Evolutionary conservation across 1,140 invertebrate genomes (phyloP), one percentile per base, ranked within the genome.

Genomic region (Drosophila triauraria): DNA sequence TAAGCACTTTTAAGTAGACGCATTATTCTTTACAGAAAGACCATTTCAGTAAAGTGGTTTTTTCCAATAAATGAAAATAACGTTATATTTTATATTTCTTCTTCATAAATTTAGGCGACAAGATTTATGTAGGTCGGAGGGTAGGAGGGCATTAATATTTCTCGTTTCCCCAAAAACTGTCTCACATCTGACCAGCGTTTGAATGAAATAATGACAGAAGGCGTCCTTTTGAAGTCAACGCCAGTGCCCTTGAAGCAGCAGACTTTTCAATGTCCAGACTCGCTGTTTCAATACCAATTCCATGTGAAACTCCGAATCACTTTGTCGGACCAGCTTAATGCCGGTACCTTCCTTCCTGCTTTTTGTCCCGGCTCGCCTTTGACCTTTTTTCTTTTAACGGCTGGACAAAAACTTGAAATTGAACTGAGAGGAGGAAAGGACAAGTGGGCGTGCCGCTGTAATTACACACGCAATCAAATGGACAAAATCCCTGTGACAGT

Each of bases 401-500:
- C 43, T 60, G 54, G 48, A 44, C 56, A 57, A 70, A 75, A 79
- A 82, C 79, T 87, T 82, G 69, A 78, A 86, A 87, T 82, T 87
- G 83, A 82, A 87, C 79, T 75, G 67, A 13, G 77, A 25, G 71
- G 74, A 67, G 63, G 67, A 17, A 38, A 67, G 62, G 48, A 56
- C 62, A 67, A 70, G 62, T 70, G 67, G 67, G 48, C 40, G 63
- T 70, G 67, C 40, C 63, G 61, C 47, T 71, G 83, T 87, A 86
- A 86, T 86, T 86, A 87, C 82, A 86, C 65, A 75, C 64, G 65
- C 84, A 82, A 87, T 87, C 83, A 85, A 87, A 87, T 87, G 79
- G 78, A 75, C 83, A 79, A 82, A 85, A 78, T 87, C 83, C 84
- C 51, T 62, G 79, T 87, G 83, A 86, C 83, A 87, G 76, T 68